Base-by-base conservation (phyloP, 2,888 invertebrate genomes). In the Spatulosminthurus flaviceps region DNA sequence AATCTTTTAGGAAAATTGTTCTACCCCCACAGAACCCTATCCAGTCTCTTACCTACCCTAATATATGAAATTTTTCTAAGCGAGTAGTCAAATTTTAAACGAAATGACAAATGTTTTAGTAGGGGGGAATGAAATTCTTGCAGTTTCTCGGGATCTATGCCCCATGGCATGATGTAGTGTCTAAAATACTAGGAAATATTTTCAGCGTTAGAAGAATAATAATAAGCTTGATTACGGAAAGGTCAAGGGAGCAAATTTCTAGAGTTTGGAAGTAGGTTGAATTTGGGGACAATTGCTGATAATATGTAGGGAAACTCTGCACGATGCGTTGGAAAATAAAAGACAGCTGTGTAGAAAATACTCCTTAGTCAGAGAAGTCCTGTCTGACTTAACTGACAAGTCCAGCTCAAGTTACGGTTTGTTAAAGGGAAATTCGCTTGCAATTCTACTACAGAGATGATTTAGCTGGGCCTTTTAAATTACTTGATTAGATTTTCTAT, bases 401-500 rank as follows among this genome's bases (percentile, higher is more conserved):
- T 34, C 34, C 9, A 9, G 51, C 51, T 51, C 51, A 51, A 51
- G 51, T 51, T 51, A 51, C 51, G 34, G 5, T 34, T 16, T 16
- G 5, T 2, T 16, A 51, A n/a, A 51, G 51, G 51, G n/a, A 51
- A 51, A 19, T 51, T 51, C n/a, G 51, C 51, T 51, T 51, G 51
- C 51, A 51, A n/a, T n/a, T n/a, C n/a, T n/a, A n/a, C n/a, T n/a
- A n/a, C 16, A 51, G 51, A 22, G 64, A 64, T 64, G 64, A 64
- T 24, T 64, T 64, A 22, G 64, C 26, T 22, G 22, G 64, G 26
- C 24, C 24, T 64, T 64, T 64, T 64, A 64, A 64, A 64, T 64
- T 21, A 64, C 64, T 64, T 64, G 64, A 64, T 64, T 64, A 64
- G 64, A 64, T 64, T 64, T 64, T 64, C 22, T 64, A 22, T 64